phyloP scores from a whole-genome alignment of 2,888 invertebrate genomes.

The Diaprepes abbreviatus region DNA sequence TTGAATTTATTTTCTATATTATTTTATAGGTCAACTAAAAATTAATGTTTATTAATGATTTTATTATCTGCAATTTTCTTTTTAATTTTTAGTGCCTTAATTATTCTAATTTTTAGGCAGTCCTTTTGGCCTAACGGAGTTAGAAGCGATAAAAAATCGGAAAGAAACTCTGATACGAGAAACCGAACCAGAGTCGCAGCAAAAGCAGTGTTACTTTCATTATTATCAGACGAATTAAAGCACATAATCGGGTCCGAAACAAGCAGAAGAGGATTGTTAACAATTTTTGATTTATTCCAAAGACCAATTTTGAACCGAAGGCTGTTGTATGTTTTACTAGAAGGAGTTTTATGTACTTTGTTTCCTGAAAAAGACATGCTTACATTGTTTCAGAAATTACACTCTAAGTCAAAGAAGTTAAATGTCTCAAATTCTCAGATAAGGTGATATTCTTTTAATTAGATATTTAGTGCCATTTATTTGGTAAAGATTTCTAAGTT shows the following conservation, averaged over 20 bases:
- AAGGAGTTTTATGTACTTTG: conserved; percentile 82
- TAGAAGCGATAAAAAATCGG: conserved; percentile 62
- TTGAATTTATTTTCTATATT: no score
- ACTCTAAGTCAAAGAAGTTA: conserved; percentile 73
- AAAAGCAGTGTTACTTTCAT: conserved; percentile 86
- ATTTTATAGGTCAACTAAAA: no score
- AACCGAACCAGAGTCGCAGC: conserved; percentile 88
- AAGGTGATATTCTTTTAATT: conserved; percentile 34
- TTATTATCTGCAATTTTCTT: no score
- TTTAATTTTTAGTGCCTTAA: no score
- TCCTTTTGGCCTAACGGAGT: conserved; percentile 75
- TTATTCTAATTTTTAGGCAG: conserved; percentile 69
- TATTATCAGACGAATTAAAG: conserved; percentile 90
- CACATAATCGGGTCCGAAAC: conserved; percentile 92
- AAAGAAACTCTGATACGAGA: conserved; percentile 65
- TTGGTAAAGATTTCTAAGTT: conserved; percentile 26
- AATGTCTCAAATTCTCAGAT: conserved; percentile 25
- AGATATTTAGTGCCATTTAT: conserved; percentile 32
- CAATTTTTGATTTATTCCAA: conserved; percentile 91
- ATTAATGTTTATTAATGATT: no score
- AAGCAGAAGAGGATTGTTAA: conserved; percentile 83
- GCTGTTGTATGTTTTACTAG: conserved; percentile 85
- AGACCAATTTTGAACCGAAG: conserved; percentile 87
- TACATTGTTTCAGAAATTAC: conserved; percentile 80
- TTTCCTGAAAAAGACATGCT: conserved; percentile 85